A percentile compares a stretch with the other conserved stretches of the same genome.
Evolutionary conservation across 2,113 vertebrate genomes (phyloP).

Genomic region (Dipodomys stephensi): DNA sequence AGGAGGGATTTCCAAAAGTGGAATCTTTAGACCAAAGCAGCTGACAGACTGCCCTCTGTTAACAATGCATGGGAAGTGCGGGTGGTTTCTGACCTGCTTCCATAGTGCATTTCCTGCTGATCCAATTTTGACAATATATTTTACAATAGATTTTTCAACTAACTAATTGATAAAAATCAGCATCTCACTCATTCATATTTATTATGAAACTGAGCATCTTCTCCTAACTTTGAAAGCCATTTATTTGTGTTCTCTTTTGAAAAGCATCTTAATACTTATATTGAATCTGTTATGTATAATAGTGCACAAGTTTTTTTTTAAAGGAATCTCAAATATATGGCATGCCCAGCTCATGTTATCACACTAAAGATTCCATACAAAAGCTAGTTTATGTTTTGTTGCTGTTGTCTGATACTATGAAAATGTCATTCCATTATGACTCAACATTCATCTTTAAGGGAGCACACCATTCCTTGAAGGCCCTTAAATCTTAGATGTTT

Average conservation of each 20-base stretch:
- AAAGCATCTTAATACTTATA: conserved; percentile 11
- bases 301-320: not conserved
- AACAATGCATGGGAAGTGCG: no score
- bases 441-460: not conserved
- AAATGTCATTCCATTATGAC: not conserved
- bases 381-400: not conserved
- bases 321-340: not conserved
- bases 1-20: not conserved
- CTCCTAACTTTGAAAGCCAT: conserved; percentile 13
- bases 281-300: not conserved
- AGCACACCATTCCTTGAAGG: not conserved
- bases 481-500: conserved; percentile 3
- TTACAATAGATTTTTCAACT: not conserved
- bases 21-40: not conserved
- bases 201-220: not conserved
- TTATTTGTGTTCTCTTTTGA: not conserved
- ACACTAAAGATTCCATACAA: not conserved
- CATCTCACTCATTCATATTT: not conserved
- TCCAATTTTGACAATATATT: not conserved
- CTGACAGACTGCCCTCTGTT: not conserved
- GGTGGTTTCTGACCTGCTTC: not conserved
- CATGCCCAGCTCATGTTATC: not conserved
- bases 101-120: not conserved
- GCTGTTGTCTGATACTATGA: not conserved
- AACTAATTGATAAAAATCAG: conserved; percentile 11